A percentile compares a stretch with the other conserved stretches of the same genome.
phyloP scores from a whole-genome alignment of 35 echinoderm and acorn worm genomes.

The Apostichopus parvimensis region DNA sequence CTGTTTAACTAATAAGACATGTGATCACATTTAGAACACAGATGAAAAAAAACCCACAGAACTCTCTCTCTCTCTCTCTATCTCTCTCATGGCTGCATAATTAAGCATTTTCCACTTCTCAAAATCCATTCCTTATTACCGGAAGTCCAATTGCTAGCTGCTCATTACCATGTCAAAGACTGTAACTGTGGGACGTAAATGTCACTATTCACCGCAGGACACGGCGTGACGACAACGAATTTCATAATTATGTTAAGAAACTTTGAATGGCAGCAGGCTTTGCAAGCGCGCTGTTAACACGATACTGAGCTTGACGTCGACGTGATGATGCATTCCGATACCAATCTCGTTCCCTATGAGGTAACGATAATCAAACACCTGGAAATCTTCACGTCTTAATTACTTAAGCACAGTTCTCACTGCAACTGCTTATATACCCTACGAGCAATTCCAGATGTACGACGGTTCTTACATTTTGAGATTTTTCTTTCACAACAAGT shows the following conservation, averaged over 20 bases:
- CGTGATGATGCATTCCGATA: background rate
- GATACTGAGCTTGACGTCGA: background rate
- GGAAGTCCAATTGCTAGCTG: background rate
- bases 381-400: slow-evolving; percentile 1
- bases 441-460: background rate
- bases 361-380: background rate
- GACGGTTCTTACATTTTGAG: background rate
- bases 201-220: slow-evolving; percentile 30
- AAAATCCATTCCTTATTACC: slow-evolving; percentile 15
- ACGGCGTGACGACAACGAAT: background rate
- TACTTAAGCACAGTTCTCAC: background rate
- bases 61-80: background rate
- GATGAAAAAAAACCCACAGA: background rate
- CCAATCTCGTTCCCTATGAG: background rate
- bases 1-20: background rate
- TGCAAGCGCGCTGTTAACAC: background rate
- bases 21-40: background rate
- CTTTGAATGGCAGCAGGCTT: background rate
- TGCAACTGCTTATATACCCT: background rate
- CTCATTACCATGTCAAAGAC: slow-evolving; percentile 32
- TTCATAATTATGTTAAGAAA: slow-evolving; percentile 37
- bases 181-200: background rate
- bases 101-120: slow-evolving; percentile 20
- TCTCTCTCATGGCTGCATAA: background rate
- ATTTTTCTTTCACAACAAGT: background rate